Base-by-base conservation (phyloP, 2,888 invertebrate genomes). In the Anoplius nigerrimus region DNA sequence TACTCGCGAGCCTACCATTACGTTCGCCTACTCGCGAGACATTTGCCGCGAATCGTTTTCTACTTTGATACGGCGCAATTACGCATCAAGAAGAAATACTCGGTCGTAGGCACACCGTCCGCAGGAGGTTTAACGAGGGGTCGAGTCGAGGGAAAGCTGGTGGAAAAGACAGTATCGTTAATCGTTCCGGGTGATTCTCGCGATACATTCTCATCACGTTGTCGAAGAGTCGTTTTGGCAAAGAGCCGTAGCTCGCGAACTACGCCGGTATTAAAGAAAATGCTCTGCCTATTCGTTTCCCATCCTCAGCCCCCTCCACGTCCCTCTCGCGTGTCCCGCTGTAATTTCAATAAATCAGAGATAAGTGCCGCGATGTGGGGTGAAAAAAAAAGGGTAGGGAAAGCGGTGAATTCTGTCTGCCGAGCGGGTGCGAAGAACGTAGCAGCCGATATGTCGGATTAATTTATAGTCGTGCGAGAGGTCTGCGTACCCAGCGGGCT, bases 341-440 rank as follows among this genome's bases (percentile, higher is more conserved):
- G 73, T 80, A 80, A 80, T 80, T 78, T 82, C 73, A 75, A 82
- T 80, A 82, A 78, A 80, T 80, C 78, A 73, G 62, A 65, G 74
- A 74, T 80, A 78, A 78, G 80, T 72, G 73, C 77, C 51, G 55
- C 63, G 66, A 53, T 57, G 46, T 48, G 64, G 55, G 53, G 58
- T 13, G 51, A 20, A n/a, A 18, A 53, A 13, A 48, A 45, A 62
- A 18, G 53, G 46, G 20, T 45, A 27, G 16, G n/a, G 43, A 27
- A n/a, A 27, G 52, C 15, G 27, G 34, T 27, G 18, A 71, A 74
- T 79, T 60, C 60, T 72, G 71, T 76, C 67, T 65, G 66, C 68
- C 2, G 48, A 63, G 51, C 72, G 61, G 45, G 48, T 20, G 42
- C 56, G 62, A 67, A 66, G 22, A 69, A 60, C 58, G 57, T 21